A percentile compares a stretch with the other conserved stretches of the same genome.
Evolutionary conservation across 2,113 vertebrate genomes (phyloP).

Genomic region (Eptesicus fuscus): DNA sequence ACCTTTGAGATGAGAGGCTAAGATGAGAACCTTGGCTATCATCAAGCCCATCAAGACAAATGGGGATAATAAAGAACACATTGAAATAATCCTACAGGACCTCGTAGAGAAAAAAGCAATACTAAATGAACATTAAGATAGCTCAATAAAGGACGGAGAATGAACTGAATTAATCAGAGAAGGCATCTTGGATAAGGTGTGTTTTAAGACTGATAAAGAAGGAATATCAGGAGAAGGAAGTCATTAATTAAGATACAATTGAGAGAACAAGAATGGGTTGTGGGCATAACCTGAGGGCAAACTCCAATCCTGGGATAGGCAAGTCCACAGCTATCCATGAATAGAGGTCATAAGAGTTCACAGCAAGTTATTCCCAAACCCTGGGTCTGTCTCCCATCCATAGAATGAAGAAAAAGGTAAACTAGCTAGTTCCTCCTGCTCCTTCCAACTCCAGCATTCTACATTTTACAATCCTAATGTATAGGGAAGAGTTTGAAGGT

Average conservation of each 20-base stretch:
- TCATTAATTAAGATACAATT: background rate
- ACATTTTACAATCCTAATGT: background rate
- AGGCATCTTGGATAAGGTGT: background rate
- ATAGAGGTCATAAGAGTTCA: background rate
- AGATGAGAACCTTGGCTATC: too few relatives aligned
- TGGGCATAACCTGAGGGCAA: background rate
- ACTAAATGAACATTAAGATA: background rate
- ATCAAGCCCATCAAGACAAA: background rate
- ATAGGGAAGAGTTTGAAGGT: background rate
- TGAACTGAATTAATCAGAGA: background rate
- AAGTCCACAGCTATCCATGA: background rate
- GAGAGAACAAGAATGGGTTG: background rate
- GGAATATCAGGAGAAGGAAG: background rate
- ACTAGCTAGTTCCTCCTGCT: background rate
- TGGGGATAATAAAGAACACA: background rate
- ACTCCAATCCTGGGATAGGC: background rate
- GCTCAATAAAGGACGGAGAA: background rate
- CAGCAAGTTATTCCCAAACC: background rate
- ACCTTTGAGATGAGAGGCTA: background rate
- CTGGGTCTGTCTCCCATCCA: background rate
- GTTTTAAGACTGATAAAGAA: background rate
- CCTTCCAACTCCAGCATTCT: background rate
- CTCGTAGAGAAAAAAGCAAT: background rate
- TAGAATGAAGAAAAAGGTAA: background rate
- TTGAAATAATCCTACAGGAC: background rate